phyloP scores from a whole-genome alignment of 2,113 vertebrate species.

The Nannospalax galili region DNA sequence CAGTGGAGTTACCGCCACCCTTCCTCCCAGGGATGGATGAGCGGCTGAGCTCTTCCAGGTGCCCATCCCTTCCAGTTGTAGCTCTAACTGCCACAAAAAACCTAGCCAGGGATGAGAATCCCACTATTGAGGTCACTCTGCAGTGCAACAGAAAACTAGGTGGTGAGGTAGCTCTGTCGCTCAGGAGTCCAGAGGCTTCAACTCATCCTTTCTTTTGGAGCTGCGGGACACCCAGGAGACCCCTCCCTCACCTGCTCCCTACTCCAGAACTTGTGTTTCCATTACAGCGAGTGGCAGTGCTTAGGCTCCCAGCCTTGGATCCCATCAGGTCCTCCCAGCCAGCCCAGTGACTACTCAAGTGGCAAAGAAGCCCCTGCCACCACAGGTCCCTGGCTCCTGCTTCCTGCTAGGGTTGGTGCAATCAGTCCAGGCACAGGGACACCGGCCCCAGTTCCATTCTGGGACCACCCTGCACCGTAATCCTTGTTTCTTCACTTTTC shows the following conservation, averaged over 20 bases:
- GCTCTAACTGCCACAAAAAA: background rate
- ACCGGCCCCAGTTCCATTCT: background rate
- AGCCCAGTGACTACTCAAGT: accelerated
- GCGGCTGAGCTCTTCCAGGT: background rate
- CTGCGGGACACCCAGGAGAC: background rate
- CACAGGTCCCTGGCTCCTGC: accelerated
- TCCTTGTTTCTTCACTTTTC: background rate
- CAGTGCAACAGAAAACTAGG: no score
- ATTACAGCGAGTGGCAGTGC: background rate
- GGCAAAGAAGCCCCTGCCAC: accelerated
- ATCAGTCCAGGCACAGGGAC: background rate
- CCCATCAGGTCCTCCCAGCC: accelerated
- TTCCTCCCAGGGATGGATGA: background rate
- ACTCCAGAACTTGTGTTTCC: background rate
- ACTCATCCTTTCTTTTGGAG: background rate
- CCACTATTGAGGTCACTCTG: background rate
- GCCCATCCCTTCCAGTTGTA: background rate
- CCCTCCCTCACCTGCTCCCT: no score
- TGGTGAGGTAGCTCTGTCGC: background rate
- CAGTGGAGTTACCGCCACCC: background rate
- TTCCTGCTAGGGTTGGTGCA: background rate
- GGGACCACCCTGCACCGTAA: background rate
- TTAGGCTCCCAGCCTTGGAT: background rate
- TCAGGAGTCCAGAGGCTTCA: no score
- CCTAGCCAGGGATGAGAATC: background rate